Conservation (phyloP, 2,888 invertebrate species). For the Agrenia bidenticulata region DNA sequence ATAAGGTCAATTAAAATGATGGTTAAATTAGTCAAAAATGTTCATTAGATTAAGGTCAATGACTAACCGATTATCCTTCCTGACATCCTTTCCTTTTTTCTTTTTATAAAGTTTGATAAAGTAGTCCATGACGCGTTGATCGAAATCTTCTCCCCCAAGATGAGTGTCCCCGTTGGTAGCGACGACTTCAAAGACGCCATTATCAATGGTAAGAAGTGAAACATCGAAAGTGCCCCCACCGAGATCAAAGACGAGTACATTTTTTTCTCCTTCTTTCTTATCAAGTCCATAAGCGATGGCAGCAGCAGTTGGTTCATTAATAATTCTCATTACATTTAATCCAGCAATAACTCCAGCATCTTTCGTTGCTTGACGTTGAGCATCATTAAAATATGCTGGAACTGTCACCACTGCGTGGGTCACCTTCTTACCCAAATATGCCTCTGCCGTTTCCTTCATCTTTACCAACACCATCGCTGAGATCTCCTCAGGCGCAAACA, state of each 20-base stretch:
- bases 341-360: slow-evolving; percentile 96
- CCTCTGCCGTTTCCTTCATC: slow-evolving; percentile 98
- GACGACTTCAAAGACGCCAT: slow-evolving; percentile 94
- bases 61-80: slow-evolving; percentile 67
- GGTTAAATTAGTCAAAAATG: too few species aligned
- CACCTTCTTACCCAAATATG: slow-evolving; percentile 67
- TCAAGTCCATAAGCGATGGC: slow-evolving; percentile 96
- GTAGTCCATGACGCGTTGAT: slow-evolving; percentile 97
- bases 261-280: slow-evolving; percentile 96
- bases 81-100: slow-evolving; percentile 96
- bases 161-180: slow-evolving; percentile 95
- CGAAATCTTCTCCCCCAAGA: slow-evolving; percentile 98
- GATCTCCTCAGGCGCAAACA: slow-evolving; percentile 97
- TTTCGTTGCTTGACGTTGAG: slow-evolving; percentile 97
- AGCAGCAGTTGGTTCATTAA: slow-evolving; percentile 96
- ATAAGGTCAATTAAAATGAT: too few species aligned
- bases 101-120: slow-evolving; percentile 98
- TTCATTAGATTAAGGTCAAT: neutral
- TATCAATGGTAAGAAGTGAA: slow-evolving; percentile 95
- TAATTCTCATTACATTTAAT: slow-evolving; percentile 89
- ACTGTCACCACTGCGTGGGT: slow-evolving; percentile 89
- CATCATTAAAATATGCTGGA: slow-evolving; percentile 99
- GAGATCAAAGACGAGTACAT: slow-evolving; percentile 96
- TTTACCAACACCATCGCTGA: slow-evolving; percentile 97
- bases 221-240: slow-evolving; percentile 99